Base-by-base conservation (phyloP, 2,797 vertebrate genomes). In the Vultur gryphus region DNA sequence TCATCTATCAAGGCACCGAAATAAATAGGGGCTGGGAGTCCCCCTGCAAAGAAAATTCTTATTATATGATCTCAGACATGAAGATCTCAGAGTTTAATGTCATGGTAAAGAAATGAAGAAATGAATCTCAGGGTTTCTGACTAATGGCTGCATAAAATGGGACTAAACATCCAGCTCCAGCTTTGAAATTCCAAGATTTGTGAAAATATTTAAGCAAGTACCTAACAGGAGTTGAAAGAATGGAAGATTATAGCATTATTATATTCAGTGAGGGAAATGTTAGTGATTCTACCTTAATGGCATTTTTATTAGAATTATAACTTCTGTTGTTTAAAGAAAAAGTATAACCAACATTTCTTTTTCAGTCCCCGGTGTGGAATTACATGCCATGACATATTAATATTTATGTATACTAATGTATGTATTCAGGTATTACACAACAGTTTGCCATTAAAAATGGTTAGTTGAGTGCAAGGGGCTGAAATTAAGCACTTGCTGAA, bases 11-110 rank as follows among this genome's bases (percentile, higher is more conserved):
- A 92, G 65, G 98, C 98, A 66, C 99, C 99, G 90, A 99, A 99
- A 95, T 99, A 99, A 94, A 99, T 99, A 7, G 99, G 99, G 19
- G 99, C 98, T 49, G 99, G 99, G 75, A 99, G 99, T 93, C 99
- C 99, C 96, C 99, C 99, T 99, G 97, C 14, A 96, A 89, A 59
- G 72, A 57, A 35, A 84, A 93, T 28, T 62, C 70, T 58, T 44
- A 73, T 76, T 82, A 43, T 9, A 10, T 28, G 4, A 58, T 58
- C 43, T 84, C 43, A 62, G 43, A 28, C 26, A 20, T n/a, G 70
- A 31, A 95, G 41, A 39, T 16, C 8, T 54, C n/a, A n/a, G 43
- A 1, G 3, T 52, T 71, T 48, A 67, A 49, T 13, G 10, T 14
- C 71, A 44, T 5, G 8, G 29, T 43, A 59, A 61, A 91, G 33